phyloP scores from a whole-genome alignment of 1,140 invertebrate genomes.

The Panonychus citri region DNA sequence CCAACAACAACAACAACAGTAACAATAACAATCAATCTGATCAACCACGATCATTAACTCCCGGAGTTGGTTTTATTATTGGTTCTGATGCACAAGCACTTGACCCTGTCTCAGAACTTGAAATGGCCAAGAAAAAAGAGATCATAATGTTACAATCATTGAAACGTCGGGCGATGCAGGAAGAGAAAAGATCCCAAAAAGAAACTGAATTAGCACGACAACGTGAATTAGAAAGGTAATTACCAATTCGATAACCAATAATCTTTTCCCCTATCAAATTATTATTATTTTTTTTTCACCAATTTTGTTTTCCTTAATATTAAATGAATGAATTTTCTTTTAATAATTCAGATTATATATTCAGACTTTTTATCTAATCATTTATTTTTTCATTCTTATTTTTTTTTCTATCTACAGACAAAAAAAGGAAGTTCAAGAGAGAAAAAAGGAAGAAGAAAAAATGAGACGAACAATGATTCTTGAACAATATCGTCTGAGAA shows the following conservation, averaged over 20 bases:
- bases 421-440: constrained; percentile 55
- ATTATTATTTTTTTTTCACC: background rate
- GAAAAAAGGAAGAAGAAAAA: constrained; percentile 75
- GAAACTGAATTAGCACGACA: constrained; percentile 52
- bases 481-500: constrained; percentile 82
- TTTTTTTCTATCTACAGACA: constrained; percentile 25
- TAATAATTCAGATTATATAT: too few species aligned
- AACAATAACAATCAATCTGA: too few species aligned
- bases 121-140: constrained; percentile 74
- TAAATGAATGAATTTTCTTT: background rate
- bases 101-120: constrained; percentile 36
- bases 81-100: constrained; percentile 37
- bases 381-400: background rate
- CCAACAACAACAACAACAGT: too few species aligned
- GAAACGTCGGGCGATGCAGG: constrained; percentile 62
- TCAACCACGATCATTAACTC: background rate
- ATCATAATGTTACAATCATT: constrained; percentile 60
- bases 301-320: background rate
- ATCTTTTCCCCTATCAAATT: too few species aligned
- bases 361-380: background rate
- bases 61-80: constrained; percentile 38
- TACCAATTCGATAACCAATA: too few species aligned
- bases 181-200: constrained; percentile 37
- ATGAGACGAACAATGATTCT: constrained; percentile 60
- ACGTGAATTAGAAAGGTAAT: constrained; percentile 31